Conservation (phyloP, 2,113 vertebrate species). For the Bagarius yarrelli region DNA sequence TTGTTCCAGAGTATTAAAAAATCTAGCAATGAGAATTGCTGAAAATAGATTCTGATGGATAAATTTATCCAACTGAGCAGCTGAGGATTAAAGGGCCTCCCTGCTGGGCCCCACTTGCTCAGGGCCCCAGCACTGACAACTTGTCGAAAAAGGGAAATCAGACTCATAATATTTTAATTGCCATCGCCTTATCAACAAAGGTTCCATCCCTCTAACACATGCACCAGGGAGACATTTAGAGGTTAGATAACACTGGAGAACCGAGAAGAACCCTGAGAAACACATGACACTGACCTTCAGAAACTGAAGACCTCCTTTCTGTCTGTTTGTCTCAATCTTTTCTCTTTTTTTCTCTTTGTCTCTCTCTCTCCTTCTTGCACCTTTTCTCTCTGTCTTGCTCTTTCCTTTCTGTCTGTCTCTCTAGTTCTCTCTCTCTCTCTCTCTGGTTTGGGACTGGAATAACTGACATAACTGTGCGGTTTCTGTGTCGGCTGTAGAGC, state of each 20-base stretch:
- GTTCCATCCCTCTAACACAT: background rate
- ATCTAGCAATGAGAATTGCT: too few relatives aligned
- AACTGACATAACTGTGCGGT: slow-evolving; percentile 16
- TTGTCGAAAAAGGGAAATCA: too few relatives aligned
- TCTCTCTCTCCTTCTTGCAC: background rate
- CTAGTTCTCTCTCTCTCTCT: slow-evolving; percentile 3
- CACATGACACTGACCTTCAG: background rate
- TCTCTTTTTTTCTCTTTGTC: background rate
- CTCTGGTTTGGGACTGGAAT: slow-evolving; percentile 26
- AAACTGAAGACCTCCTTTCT: background rate
- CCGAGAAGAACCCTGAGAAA: background rate
- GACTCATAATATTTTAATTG: too few relatives aligned
- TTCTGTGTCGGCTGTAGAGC: slow-evolving; percentile 3
- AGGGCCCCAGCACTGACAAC: too few relatives aligned
- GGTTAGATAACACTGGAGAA: background rate
- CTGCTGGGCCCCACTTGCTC: too few relatives aligned
- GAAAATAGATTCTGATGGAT: too few relatives aligned
- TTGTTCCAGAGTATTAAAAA: too few relatives aligned
- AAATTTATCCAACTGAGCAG: too few relatives aligned
- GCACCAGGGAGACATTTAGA: background rate
- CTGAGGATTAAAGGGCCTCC: too few relatives aligned
- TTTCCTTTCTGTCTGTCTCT: slow-evolving; percentile 10
- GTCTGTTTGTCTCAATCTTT: background rate
- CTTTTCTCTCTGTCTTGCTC: slow-evolving; percentile 5
- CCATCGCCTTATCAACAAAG: background rate